Percentiles rank a stretch among this genome's conserved stretches.
Evolutionary conservation across 2,797 vertebrate species (phyloP).

Genomic region (Chromobotia macracanthus): DNA sequence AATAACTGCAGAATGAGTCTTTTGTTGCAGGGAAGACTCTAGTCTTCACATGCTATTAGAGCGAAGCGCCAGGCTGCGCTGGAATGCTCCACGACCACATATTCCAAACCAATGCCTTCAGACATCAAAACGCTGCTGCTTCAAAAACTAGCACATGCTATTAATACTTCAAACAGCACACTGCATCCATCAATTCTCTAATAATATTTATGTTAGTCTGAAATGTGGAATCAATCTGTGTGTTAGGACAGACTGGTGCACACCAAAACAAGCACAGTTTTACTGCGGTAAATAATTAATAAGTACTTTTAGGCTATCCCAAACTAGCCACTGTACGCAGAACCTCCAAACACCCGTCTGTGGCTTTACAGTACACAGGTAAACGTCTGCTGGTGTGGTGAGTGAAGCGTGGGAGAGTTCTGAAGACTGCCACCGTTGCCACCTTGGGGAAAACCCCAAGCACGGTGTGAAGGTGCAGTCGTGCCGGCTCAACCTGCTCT

Average conservation of each 20-base stretch:
- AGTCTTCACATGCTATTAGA: slow-evolving; percentile 39
- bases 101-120: slow-evolving; percentile 18
- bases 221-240: not conserved
- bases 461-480: slow-evolving; percentile 1
- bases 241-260: too few species aligned
- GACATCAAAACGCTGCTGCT: not conserved
- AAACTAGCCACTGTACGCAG: not conserved
- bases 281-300: too few species aligned
- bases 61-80: not conserved
- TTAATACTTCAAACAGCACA: slow-evolving; percentile 35
- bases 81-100: slow-evolving; percentile 23
- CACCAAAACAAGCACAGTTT: too few species aligned
- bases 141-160: slow-evolving; percentile 33
- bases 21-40: slow-evolving; percentile 49
- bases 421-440: not conserved
- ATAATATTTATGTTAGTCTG: not conserved
- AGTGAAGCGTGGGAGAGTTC: not conserved
- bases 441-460: not conserved
- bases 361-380: not conserved
- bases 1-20: slow-evolving; percentile 52
- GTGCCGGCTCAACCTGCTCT: not conserved
- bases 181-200: too few species aligned
- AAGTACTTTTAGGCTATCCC: not conserved
- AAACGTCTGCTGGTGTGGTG: not conserved
- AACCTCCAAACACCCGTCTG: not conserved